These are phyloP conservation scores for Drosophila paramelanica DNA, from an alignment of 2,888 invertebrate genomes.

Conservation along the genomic window DNA sequence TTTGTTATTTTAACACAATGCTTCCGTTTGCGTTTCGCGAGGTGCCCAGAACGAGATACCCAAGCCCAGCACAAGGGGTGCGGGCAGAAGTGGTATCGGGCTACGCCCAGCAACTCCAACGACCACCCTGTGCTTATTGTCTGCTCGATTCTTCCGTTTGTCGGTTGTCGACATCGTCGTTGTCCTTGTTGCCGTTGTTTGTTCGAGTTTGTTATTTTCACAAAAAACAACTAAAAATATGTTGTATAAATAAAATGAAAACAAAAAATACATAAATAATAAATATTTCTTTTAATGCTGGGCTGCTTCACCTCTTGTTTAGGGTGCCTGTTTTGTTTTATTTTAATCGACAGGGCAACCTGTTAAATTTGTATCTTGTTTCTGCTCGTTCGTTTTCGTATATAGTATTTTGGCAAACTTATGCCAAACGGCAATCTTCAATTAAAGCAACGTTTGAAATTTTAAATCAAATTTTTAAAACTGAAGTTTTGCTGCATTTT, in stretches of 20 bases:
- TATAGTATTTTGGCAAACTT: slow-evolving; percentile 8
- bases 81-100: not conserved
- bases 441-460: slow-evolving; percentile 1
- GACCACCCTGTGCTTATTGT: slow-evolving; percentile 33
- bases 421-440: not conserved
- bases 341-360: slow-evolving; percentile 62
- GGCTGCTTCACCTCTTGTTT: slow-evolving; percentile 44
- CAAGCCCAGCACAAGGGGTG: slow-evolving; percentile 1
- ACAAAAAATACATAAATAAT: slow-evolving; percentile 14
- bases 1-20: slow-evolving; percentile 80
- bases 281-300: slow-evolving; percentile 52
- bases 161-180: slow-evolving; percentile 59
- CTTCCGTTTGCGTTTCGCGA: slow-evolving; percentile 67
- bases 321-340: slow-evolving; percentile 51
- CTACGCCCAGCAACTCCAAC: slow-evolving; percentile 2
- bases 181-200: slow-evolving; percentile 52
- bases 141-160: slow-evolving; percentile 65
- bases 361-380: slow-evolving; percentile 70
- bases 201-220: slow-evolving; percentile 43
- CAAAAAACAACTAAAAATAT: slow-evolving; percentile 14
- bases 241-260: slow-evolving; percentile 3
- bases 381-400: slow-evolving; percentile 61
- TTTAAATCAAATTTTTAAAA: slow-evolving; percentile 3
- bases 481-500: slow-evolving; percentile 18
- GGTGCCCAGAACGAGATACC: slow-evolving; percentile 18